Base-by-base conservation (phyloP, 2,797 vertebrate genomes). In the Paedocypris micromegethes region DNA sequence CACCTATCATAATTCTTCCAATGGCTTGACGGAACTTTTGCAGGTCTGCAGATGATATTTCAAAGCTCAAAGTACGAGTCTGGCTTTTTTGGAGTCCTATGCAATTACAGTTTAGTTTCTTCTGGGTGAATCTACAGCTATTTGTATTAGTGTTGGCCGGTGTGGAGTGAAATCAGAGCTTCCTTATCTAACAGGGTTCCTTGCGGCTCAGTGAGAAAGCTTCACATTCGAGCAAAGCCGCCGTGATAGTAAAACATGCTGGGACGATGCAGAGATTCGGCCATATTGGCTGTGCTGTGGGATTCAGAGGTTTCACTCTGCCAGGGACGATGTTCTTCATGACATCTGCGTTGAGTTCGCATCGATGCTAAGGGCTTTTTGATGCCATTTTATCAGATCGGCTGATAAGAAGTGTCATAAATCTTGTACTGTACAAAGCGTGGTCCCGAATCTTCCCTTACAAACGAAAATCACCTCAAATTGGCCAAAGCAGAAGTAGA, bases 311-410 rank as follows among this genome's bases (percentile, higher is more conserved):
- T 63, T 70, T 70, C 42, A 51, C 65, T 67, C 56, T 58, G 56
- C 55, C 1, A 8, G 44, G 7, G 61, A 52, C 4, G 6, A 60
- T n/a, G 45, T 66, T 71, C 41, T 48, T 48, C 49, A 6, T 58
- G 40, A 46, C 40, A 65, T 9, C 38, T 65, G 3, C 55, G 63
- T 58, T 72, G 9, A 70, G 53, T 66, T 59, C 60, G 49, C 64
- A 66, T 58, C 66, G 61, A 78, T 57, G 58, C 46, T 66, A 76
- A 78, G 77, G 77, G 77, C 77, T 78, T 60, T 72, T 64, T 45
- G 9, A 45, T 72, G 58, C 44, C 52, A 70, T 72, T 58, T 59
- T 68, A 64, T 68, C 55, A 70, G 51, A 59, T 50, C 6, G n/a
- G 60, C 66, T 66, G 70, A 64, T 52, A 63, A 70, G 9, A 57